Evolutionary conservation across 2,888 invertebrate species (phyloP), one percentile per base, ranked within the genome.

Genomic region (Helicoverpa assulta): DNA sequence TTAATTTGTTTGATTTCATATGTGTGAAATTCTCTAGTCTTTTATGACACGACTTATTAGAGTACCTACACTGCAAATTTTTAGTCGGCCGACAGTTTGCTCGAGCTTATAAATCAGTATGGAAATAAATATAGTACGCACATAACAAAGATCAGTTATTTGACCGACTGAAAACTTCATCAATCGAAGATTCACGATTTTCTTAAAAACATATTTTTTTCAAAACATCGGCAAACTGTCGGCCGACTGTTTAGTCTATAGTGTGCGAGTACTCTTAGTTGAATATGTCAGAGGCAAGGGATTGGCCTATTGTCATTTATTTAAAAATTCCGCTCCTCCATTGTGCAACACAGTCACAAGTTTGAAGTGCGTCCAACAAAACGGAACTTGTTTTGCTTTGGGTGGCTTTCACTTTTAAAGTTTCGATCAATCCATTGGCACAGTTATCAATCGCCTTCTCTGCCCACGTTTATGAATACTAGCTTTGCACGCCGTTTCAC

Each of bases 331-430:
- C 40, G 54, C 43, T n/a, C 33, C 59, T 55, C 50, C 56, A 76
- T 81, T 81, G 64, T 76, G 78, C 66, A 76, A 78, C 37, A 57
- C 47, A 54, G 64, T 43, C 54, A 56, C 68, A 67, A 43, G 69
- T 69, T 53, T 18, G 61, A 47, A 59, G 59, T 29, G 43, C 58
- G 62, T 40, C 43, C 67, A 57, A 67, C 40, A 82, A 81, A 89
- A 89, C 88, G 89, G 81, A 86, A 89, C 89, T 73, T 86, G 89
- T 81, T 84, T 78, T 61, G 66, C 67, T 64, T 63, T 72, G 73
- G 63, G 68, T 68, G 64, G 70, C 89, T 90, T 89, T 89, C 89
- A 87, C 89, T 90, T 89, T 86, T 70, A 81, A 47, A 82, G 78
- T 78, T 66, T 55, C 61, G 53, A 76, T 79, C 77, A 70, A 72